Evolutionary conservation across 2,113 vertebrate genomes (phyloP).

Genomic region (Lophochroa leadbeateri): DNA sequence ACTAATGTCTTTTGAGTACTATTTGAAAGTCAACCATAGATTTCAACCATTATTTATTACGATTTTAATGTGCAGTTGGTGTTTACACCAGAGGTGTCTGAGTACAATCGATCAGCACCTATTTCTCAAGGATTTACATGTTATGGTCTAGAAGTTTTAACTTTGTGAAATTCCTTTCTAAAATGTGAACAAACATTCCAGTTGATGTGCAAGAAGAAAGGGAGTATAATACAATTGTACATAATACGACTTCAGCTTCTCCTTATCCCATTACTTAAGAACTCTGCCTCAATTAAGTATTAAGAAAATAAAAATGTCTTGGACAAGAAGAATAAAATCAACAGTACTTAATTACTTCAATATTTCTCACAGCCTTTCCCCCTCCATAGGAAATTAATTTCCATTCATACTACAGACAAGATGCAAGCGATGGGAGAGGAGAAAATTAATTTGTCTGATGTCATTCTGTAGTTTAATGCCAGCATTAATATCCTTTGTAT

Average conservation of each 20-base stretch:
- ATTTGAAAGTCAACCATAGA: not conserved
- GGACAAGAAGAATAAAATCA: slow-evolving; percentile 27
- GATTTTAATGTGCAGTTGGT: not conserved
- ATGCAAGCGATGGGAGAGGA: not conserved
- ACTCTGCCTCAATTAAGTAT: not conserved
- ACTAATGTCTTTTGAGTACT: not conserved
- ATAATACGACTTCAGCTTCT: not conserved
- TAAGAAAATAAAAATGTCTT: slow-evolving; percentile 29
- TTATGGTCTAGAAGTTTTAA: not conserved
- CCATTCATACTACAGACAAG: slow-evolving; percentile 22
- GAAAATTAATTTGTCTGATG: slow-evolving; percentile 62
- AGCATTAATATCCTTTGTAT: slow-evolving; percentile 21
- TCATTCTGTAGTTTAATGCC: slow-evolving; percentile 28
- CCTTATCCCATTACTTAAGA: not conserved
- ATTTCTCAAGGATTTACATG: not conserved
- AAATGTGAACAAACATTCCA: not conserved
- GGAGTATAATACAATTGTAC: not conserved
- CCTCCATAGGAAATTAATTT: slow-evolving; percentile 59
- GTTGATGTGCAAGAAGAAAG: not conserved
- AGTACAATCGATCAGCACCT: not conserved
- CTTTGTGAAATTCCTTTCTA: not conserved
- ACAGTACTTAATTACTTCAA: slow-evolving; percentile 46
- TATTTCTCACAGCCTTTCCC: not conserved
- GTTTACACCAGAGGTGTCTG: not conserved
- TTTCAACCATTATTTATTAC: not conserved